phyloP scores from a whole-genome alignment of 2,888 invertebrate species.

The Brachyptera putata region DNA sequence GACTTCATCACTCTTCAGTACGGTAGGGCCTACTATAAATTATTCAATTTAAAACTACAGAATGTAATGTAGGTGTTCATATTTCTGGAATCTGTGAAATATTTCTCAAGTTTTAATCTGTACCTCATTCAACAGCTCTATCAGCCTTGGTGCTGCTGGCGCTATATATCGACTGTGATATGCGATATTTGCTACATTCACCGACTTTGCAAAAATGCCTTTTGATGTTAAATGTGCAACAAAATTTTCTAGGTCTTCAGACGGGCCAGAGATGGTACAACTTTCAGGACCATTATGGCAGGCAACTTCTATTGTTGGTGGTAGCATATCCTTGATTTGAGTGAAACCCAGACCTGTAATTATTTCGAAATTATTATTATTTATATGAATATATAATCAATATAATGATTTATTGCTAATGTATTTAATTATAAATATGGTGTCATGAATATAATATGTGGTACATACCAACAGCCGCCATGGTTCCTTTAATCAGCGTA shows the following conservation, averaged over 20 bases:
- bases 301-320: constrained; percentile 65
- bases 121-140: constrained; percentile 45
- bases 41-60: too few relatives aligned
- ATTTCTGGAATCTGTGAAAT: too few relatives aligned
- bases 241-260: constrained; percentile 55
- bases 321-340: constrained; percentile 42
- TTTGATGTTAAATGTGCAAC: constrained; percentile 50
- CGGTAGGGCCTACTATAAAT: too few relatives aligned
- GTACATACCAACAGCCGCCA: constrained; percentile 81
- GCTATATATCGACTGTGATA: constrained; percentile 40
- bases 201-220: constrained; percentile 36
- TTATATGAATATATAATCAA: too few relatives aligned
- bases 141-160: constrained; percentile 45
- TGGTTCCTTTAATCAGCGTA: constrained; percentile 66
- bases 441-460: too few relatives aligned
- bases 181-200: constrained; percentile 37
- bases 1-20: too few relatives aligned
- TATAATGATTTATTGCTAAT: too few relatives aligned
- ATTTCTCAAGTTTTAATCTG: too few relatives aligned
- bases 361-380: too few relatives aligned
- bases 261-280: constrained; percentile 74
- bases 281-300: constrained; percentile 77
- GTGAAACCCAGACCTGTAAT: constrained; percentile 45
- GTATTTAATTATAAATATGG: too few relatives aligned
- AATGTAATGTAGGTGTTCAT: too few relatives aligned